A percentile compares a stretch with the other conserved stretches of the same genome.
Evolutionary conservation across 2,888 invertebrate genomes (phyloP).

Genomic region (Cyclophora punctaria): DNA sequence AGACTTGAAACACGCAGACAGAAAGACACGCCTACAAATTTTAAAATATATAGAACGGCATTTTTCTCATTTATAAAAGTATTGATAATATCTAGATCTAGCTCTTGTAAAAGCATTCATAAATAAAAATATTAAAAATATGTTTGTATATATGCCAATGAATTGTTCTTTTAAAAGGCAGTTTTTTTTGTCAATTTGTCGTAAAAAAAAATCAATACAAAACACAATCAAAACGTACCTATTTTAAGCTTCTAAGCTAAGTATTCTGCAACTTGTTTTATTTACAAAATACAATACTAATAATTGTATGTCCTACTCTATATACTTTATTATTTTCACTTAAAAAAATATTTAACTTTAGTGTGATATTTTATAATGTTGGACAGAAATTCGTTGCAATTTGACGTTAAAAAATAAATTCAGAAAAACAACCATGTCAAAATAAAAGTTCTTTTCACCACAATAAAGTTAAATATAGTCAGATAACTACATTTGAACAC

Average conservation of each 20-base stretch:
- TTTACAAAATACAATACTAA: constrained; percentile 29
- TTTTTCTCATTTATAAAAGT: no score
- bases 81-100: no score
- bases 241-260: constrained; percentile 30
- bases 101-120: no score
- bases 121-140: no score
- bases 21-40: no score
- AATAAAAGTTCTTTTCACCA: constrained; percentile 6
- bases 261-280: constrained; percentile 25
- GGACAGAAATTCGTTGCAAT: constrained; percentile 8
- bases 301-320: constrained; percentile 10
- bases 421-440: no score
- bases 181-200: no score
- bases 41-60: no score
- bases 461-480: constrained; percentile 14
- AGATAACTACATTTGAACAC: constrained; percentile 25
- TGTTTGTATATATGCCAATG: no score
- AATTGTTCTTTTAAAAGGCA: no score
- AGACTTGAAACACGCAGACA: no score
- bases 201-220: no score
- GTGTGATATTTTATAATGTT: constrained; percentile 7
- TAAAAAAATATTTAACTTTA: constrained; percentile 13
- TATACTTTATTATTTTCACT: constrained; percentile 2
- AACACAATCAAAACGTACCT: constrained; percentile 4
- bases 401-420: neutral